Percentiles rank a stretch among this genome's conserved stretches.
phyloP scores from a whole-genome alignment of 1,140 invertebrate species.

The Neuroterus valhalla region DNA sequence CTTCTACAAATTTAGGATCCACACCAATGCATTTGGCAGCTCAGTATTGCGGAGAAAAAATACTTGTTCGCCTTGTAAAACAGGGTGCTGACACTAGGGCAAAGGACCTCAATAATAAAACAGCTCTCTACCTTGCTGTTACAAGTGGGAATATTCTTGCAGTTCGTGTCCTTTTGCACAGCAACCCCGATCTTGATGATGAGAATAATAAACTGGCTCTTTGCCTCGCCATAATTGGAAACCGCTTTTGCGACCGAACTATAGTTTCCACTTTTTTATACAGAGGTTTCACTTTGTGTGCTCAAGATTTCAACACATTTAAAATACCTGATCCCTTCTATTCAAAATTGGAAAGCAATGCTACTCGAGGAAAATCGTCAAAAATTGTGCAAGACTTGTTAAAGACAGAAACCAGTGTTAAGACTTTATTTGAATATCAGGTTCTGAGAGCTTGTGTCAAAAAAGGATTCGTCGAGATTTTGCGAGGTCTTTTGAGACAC shows the following conservation, averaged over 20 bases:
- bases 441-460: conserved; percentile 35
- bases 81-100: too few species aligned
- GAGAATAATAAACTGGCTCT: neutral
- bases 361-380: neutral
- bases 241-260: too few species aligned
- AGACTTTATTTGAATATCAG: neutral
- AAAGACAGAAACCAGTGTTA: neutral
- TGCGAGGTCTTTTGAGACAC: conserved; percentile 40
- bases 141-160: neutral
- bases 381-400: neutral
- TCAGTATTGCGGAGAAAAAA: too few species aligned
- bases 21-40: too few species aligned
- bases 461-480: conserved; percentile 32
- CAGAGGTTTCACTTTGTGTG: neutral
- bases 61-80: too few species aligned
- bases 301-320: neutral
- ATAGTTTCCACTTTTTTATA: neutral
- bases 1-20: too few species aligned
- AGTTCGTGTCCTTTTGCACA: neutral
- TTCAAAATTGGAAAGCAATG: neutral
- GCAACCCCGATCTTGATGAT: neutral
- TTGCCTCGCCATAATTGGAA: neutral
- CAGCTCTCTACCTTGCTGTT: neutral
- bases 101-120: too few species aligned
- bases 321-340: neutral